phyloP scores from a whole-genome alignment of 2,888 invertebrate species.

The Heliconius ismenius region DNA sequence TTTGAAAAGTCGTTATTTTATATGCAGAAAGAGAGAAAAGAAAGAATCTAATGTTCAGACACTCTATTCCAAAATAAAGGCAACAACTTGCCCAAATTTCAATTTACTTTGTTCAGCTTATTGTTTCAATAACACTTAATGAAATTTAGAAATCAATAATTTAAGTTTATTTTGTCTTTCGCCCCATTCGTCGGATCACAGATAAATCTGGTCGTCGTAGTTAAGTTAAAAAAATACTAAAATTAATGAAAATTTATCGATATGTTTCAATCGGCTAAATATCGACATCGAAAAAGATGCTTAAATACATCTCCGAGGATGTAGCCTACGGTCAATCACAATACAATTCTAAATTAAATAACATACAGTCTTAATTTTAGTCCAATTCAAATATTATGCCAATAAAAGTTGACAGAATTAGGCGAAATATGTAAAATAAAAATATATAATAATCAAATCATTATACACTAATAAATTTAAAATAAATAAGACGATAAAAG shows the following conservation, averaged over 20 bases:
- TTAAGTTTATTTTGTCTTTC: background rate
- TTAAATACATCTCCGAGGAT: background rate
- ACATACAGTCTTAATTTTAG: constrained; percentile 31
- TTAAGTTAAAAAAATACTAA: background rate
- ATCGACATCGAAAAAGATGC: background rate
- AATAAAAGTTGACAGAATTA: constrained; percentile 7
- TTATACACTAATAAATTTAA: background rate
- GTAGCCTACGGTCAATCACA: constrained; percentile 18
- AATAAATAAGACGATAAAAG: background rate
- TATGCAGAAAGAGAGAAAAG: background rate
- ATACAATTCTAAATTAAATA: constrained; percentile 29
- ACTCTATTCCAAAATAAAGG: background rate
- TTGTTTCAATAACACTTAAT: background rate
- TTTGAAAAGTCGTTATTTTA: background rate
- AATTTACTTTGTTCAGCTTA: background rate
- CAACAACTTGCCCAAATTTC: background rate
- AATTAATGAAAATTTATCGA: constrained; percentile 20
- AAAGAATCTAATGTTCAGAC: background rate
- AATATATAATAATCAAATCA: background rate
- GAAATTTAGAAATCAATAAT: background rate
- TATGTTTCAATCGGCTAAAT: constrained; percentile 26
- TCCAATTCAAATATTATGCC: constrained; percentile 23
- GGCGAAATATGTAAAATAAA: background rate
- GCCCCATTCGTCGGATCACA: constrained; percentile 7
- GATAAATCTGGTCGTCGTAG: constrained; percentile 18